Percentiles rank a stretch among this genome's conserved stretches.
These are phyloP conservation scores for Eleginops maclovinus DNA, from an alignment of 2,113 vertebrate species.

Conservation along the genomic window DNA sequence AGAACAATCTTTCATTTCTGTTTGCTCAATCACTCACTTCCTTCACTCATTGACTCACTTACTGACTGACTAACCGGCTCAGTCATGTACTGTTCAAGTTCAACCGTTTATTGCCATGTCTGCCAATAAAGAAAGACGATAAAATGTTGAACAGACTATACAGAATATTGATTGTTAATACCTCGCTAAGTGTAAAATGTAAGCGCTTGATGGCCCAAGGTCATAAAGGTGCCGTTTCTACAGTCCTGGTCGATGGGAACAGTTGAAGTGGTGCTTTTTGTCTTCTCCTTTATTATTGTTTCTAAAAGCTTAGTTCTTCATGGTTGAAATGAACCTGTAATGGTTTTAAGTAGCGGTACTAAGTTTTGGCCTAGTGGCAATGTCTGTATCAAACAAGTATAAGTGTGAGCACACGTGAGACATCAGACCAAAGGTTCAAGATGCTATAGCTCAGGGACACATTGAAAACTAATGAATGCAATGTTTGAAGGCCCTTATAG, in stretches of 20 bases:
- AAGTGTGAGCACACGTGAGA: too few relatives aligned
- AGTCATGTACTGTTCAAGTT: constrained; percentile 10
- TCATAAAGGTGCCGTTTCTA: too few relatives aligned
- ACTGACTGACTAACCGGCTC: constrained; percentile 5
- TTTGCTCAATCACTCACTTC: constrained; percentile 35
- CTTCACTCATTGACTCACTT: constrained; percentile 22
- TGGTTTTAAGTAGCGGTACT: too few relatives aligned
- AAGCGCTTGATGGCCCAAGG: not conserved
- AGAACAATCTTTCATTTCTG: constrained; percentile 35
- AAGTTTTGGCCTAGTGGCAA: too few relatives aligned
- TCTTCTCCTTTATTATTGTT: not conserved
- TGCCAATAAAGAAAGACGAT: not conserved
- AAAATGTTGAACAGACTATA: constrained; percentile 5
- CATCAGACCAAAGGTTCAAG: too few relatives aligned
- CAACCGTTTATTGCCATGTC: constrained; percentile 3
- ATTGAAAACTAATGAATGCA: too few relatives aligned
- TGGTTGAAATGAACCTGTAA: too few relatives aligned
- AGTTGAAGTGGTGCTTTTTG: not conserved
- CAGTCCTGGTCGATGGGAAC: not conserved
- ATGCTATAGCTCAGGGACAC: too few relatives aligned
- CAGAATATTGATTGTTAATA: not conserved
- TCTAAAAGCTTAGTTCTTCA: too few relatives aligned
- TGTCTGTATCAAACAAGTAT: too few relatives aligned
- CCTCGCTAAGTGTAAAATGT: not conserved
- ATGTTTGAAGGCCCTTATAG: too few relatives aligned